A percentile compares a stretch with the other conserved stretches of the same genome.
phyloP scores from a whole-genome alignment of 1,140 invertebrate genomes.

The Neoseiulus cucumeris region DNA sequence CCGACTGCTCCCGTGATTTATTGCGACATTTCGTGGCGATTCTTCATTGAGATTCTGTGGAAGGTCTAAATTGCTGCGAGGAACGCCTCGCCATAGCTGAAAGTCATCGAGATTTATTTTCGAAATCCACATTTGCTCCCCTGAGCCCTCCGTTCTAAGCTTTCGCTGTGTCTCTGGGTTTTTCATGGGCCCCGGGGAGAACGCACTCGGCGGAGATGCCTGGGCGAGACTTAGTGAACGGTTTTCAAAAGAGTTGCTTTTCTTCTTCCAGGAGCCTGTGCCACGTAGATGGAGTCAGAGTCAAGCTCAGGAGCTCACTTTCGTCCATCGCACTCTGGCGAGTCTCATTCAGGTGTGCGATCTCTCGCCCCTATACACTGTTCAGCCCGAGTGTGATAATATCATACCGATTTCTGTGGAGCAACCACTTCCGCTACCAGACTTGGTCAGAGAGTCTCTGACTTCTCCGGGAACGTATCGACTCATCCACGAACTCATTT shows the following conservation, averaged over 20 bases:
- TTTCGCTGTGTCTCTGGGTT: too few relatives aligned
- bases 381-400: conserved; percentile 13
- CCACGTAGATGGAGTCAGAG: conserved; percentile 28
- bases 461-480: conserved; percentile 15
- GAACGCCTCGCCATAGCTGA: too few relatives aligned
- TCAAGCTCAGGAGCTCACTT: conserved; percentile 30
- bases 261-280: conserved; percentile 16
- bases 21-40: too few relatives aligned
- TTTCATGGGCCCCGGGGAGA: too few relatives aligned
- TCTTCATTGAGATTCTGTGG: too few relatives aligned
- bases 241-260: neutral
- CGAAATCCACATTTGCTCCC: too few relatives aligned
- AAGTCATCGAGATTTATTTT: too few relatives aligned
- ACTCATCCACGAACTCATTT: conserved; percentile 25
- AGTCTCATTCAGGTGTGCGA: conserved; percentile 26
- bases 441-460: conserved; percentile 15
- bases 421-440: conserved; percentile 15
- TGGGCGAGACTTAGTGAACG: too few relatives aligned
- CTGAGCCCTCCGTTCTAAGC: too few relatives aligned
- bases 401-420: conserved; percentile 13
- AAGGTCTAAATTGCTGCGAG: too few relatives aligned
- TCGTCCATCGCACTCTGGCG: conserved; percentile 28
- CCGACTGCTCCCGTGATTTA: too few relatives aligned
- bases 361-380: conserved; percentile 16
- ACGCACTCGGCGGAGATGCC: too few relatives aligned